Evolutionary conservation across 2,113 vertebrate species (phyloP).

Genomic region (Sphyrna mokarran): DNA sequence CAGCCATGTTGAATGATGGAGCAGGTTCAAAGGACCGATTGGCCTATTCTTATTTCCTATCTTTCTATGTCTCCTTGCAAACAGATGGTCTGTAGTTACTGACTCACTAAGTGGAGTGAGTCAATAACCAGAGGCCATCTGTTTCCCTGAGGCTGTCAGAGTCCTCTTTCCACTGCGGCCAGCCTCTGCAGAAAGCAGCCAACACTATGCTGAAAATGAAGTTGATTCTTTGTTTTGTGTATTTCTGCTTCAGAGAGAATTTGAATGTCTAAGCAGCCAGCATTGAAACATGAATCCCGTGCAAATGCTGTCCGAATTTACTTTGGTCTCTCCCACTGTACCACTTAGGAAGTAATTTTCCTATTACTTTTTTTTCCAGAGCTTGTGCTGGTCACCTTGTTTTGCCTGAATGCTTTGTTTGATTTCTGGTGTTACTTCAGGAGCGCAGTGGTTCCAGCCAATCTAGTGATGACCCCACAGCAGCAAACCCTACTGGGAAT

Average conservation of each 20-base stretch:
- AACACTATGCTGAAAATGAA: too few relatives aligned
- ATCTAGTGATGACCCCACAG: slow-evolving; percentile 64
- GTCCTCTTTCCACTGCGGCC: too few relatives aligned
- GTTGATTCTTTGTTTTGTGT: neutral
- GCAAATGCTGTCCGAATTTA: neutral
- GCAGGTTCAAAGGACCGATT: too few relatives aligned
- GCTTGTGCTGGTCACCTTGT: slow-evolving; percentile 71
- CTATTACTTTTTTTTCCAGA: slow-evolving; percentile 52
- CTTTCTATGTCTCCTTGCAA: too few relatives aligned
- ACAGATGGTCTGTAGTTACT: neutral
- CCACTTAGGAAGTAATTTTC: neutral
- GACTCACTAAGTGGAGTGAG: too few relatives aligned
- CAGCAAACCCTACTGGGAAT: slow-evolving; percentile 79
- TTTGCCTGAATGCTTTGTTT: slow-evolving; percentile 86
- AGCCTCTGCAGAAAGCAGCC: neutral
- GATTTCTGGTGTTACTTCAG: slow-evolving; percentile 96
- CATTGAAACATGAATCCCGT: neutral
- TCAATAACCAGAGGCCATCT: too few relatives aligned
- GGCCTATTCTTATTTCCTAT: neutral
- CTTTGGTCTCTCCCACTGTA: neutral
- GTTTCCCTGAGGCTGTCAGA: neutral
- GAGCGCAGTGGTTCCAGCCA: slow-evolving; percentile 76
- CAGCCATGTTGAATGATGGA: too few relatives aligned
- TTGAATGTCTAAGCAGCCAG: neutral
- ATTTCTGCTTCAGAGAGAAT: neutral